These are phyloP conservation scores for Carettochelys insculpta DNA, from an alignment of 2,113 vertebrate genomes.

Conservation along the genomic window DNA sequence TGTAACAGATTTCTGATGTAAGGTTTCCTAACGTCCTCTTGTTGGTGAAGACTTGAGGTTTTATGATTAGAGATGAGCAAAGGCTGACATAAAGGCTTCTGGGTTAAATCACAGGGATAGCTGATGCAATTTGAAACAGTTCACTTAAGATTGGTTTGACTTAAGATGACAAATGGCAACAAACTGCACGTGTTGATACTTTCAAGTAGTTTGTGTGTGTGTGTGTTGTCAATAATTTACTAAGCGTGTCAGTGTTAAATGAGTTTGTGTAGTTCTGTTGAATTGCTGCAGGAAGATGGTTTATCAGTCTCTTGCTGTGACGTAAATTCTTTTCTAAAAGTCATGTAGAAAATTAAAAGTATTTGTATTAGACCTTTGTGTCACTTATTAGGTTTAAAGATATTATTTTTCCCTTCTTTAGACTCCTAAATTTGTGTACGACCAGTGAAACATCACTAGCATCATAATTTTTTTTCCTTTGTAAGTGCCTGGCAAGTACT, in stretches of 20 bases:
- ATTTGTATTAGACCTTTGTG: neutral
- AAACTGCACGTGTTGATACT: neutral
- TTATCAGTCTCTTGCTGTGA: neutral
- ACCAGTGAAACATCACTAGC: neutral
- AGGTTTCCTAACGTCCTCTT: neutral
- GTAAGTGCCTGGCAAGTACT: no score
- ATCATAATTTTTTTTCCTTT: neutral
- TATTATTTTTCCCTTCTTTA: neutral
- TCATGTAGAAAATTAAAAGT: neutral
- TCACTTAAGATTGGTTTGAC: rapidly evolving
- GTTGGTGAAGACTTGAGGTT: neutral
- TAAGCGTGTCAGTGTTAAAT: rapidly evolving
- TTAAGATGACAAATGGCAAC: neutral
- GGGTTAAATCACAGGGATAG: neutral
- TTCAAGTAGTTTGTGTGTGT: no score
- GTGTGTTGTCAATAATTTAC: neutral
- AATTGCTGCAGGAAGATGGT: neutral
- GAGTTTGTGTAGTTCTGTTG: neutral
- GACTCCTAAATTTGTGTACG: rapidly evolving
- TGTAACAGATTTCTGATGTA: neutral
- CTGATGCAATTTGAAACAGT: neutral
- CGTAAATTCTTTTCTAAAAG: neutral
- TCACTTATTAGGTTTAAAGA: neutral
- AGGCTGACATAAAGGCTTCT: neutral
- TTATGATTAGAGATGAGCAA: neutral